Percentiles rank a stretch among this genome's conserved stretches.
These are phyloP conservation scores for Myrmophylax atrothorax DNA, from an alignment of 2,113 vertebrate genomes.

Conservation along the genomic window DNA sequence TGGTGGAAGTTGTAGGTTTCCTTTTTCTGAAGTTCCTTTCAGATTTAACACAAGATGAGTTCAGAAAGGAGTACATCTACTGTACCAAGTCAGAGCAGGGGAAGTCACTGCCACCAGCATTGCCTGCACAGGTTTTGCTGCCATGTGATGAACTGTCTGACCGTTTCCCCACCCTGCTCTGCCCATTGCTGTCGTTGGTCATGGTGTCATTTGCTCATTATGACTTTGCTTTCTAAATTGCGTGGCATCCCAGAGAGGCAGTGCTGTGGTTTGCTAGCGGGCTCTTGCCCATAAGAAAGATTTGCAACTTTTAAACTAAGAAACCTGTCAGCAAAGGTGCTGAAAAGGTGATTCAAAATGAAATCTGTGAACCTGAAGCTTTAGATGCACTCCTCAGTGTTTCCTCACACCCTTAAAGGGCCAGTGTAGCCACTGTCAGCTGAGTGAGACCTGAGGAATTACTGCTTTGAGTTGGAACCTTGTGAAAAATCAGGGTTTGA, in stretches of 20 bases:
- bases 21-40: neutral
- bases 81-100: neutral
- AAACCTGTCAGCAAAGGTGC: neutral
- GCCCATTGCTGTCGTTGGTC: neutral
- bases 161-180: neutral
- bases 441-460: neutral
- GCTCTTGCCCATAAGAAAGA: neutral
- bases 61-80: neutral
- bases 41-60: neutral
- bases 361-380: neutral
- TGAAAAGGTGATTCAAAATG: neutral
- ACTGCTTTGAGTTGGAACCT: neutral
- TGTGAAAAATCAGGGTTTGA: neutral
- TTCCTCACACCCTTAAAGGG: neutral
- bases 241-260: neutral
- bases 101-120: neutral
- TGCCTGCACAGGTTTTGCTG: neutral
- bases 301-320: neutral
- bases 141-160: fast-evolving
- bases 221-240: neutral
- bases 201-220: fast-evolving
- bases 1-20: neutral
- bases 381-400: neutral
- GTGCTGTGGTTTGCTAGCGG: neutral
- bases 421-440: neutral